Conservation (phyloP, 2,888 invertebrate genomes). For the Nineta flava region DNA sequence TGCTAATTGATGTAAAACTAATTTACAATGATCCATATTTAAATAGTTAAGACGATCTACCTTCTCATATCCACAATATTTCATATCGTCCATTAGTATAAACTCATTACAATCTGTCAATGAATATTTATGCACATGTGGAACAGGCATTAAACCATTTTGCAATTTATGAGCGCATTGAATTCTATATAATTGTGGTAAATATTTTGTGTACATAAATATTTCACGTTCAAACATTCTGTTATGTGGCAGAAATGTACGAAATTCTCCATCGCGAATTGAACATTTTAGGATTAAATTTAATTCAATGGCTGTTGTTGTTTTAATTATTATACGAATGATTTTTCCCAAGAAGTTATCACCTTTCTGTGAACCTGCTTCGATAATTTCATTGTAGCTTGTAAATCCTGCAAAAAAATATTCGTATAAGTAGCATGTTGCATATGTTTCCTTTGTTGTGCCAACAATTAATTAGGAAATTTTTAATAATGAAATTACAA, state of each 20-base stretch:
- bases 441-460: no score
- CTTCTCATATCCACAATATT: not conserved
- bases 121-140: not conserved
- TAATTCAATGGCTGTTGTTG: no score
- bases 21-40: not conserved
- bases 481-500: no score
- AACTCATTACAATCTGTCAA: conserved; percentile 12
- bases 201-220: conserved; percentile 2
- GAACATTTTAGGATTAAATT: conserved; percentile 3
- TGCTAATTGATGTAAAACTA: conserved; percentile 5
- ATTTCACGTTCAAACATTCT: conserved; percentile 3
- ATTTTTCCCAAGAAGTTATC: not conserved
- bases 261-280: not conserved
- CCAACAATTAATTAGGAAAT: no score
- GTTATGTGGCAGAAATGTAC: not conserved
- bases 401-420: no score
- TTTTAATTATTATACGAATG: no score
- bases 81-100: conserved; percentile 12
- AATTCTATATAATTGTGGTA: conserved; percentile 4
- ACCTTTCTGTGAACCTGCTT: not conserved
- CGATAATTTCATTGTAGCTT: no score
- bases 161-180: not conserved
- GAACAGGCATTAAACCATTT: not conserved
- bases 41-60: not conserved
- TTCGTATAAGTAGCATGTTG: no score